Conservation (phyloP, 1,140 invertebrate species). For the Sitophilus oryzae region DNA sequence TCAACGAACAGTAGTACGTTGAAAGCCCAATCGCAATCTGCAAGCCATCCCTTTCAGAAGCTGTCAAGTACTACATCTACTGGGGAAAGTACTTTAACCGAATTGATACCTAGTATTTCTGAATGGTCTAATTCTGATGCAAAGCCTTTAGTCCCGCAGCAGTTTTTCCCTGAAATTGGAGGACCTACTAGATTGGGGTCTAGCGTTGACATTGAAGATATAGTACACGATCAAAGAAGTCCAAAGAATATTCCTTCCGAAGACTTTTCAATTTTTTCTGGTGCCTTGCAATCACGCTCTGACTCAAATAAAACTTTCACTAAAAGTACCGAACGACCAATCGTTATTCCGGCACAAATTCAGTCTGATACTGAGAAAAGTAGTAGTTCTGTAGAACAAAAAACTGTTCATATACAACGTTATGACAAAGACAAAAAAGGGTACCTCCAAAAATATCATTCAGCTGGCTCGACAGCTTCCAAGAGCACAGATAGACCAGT, state of each 20-base stretch:
- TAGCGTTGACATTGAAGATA: conserved; percentile 35
- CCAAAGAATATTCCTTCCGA: conserved; percentile 40
- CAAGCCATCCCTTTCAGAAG: conserved; percentile 40
- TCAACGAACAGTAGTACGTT: conserved; percentile 47
- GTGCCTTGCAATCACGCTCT: conserved; percentile 3
- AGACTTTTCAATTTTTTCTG: conserved; percentile 30
- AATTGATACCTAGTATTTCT: conserved; percentile 40
- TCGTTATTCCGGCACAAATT: conserved; percentile 35
- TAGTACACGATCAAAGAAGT: conserved; percentile 29
- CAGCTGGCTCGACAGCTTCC: conserved; percentile 13
- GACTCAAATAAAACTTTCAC: conserved; percentile 29
- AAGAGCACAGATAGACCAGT: conserved; percentile 44
- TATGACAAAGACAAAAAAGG: conserved; percentile 42
- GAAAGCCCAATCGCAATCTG: conserved; percentile 31
- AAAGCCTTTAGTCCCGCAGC: conserved; percentile 33
- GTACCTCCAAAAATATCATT: conserved; percentile 36
- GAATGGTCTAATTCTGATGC: conserved; percentile 43
- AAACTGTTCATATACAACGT: conserved; percentile 37
- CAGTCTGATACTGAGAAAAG: conserved; percentile 41
- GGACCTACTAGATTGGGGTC: conserved; percentile 31
- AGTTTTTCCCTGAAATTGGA: conserved; percentile 31
- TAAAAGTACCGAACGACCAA: conserved; percentile 39
- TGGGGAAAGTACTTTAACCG: conserved; percentile 41
- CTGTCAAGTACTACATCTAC: conserved; percentile 40
- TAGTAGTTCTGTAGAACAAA: conserved; percentile 40